Percentiles rank a stretch among this genome's conserved stretches.
Evolutionary conservation across 1,140 invertebrate species (phyloP).

Genomic region (Brachionus paranguensis): DNA sequence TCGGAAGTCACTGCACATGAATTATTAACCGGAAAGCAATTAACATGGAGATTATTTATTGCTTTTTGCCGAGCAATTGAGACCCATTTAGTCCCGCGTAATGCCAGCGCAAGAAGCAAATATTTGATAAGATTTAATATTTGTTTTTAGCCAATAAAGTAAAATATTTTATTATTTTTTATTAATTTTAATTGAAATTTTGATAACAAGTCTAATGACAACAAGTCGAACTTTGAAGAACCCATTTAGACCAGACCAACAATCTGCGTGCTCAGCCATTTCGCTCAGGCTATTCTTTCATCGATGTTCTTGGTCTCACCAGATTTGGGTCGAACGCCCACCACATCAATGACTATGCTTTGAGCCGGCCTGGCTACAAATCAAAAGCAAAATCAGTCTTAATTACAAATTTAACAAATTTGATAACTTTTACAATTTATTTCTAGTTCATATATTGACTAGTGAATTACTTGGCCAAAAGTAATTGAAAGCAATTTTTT

Average conservation of each 20-base stretch:
- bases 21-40: not conserved
- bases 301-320: not conserved
- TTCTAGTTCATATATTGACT: not conserved
- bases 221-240: not conserved
- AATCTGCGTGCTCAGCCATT: not conserved
- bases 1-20: not conserved
- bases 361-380: not conserved
- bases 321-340: not conserved
- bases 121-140: not conserved
- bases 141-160: not conserved
- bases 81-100: not conserved
- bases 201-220: not conserved
- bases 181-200: not conserved
- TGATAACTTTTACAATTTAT: not conserved
- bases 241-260: not conserved
- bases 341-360: not conserved
- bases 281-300: not conserved
- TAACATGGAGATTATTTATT: not conserved
- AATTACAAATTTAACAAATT: slow-evolving; percentile 23
- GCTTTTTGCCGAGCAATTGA: not conserved
- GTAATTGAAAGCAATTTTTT: slow-evolving; percentile 9
- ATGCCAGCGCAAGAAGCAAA: not conserved
- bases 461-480: not conserved
- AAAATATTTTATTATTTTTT: slow-evolving; percentile 5
- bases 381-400: slow-evolving; percentile 11